Conservation (phyloP, 2,797 vertebrate species). For the Coluber constrictor region DNA sequence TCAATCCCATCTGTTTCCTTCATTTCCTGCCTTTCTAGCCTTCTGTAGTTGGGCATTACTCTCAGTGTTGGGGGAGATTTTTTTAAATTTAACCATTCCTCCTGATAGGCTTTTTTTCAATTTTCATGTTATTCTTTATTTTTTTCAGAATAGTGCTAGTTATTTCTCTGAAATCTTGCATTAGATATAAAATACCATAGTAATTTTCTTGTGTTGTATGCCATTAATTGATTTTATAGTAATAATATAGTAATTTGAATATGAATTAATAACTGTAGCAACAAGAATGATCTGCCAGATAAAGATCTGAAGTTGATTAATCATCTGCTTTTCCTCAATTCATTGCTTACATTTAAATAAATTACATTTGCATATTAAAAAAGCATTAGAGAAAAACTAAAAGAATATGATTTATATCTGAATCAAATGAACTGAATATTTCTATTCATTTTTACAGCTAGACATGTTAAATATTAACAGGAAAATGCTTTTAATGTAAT, state of each 20-base stretch:
- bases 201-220: slow-evolving; percentile 25
- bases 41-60: slow-evolving; percentile 63
- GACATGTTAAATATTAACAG: neutral
- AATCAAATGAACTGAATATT: neutral
- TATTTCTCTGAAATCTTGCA: slow-evolving; percentile 1
- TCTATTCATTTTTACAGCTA: neutral
- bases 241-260: neutral
- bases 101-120: slow-evolving; percentile 42
- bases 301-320: slow-evolving; percentile 26
- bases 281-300: neutral
- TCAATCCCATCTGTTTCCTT: slow-evolving; percentile 64
- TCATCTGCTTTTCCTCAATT: slow-evolving; percentile 5
- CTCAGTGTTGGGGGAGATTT: slow-evolving; percentile 56
- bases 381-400: neutral
- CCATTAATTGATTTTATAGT: slow-evolving; percentile 28
- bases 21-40: slow-evolving; percentile 63
- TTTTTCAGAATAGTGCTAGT: slow-evolving; percentile 27
- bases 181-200: neutral
- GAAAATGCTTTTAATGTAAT: neutral
- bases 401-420: neutral
- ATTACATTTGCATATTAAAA: slow-evolving; percentile 1
- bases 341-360: slow-evolving; percentile 12
- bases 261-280: neutral
- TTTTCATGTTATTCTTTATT: slow-evolving; percentile 53
- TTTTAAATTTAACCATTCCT: slow-evolving; percentile 55